phyloP scores from a whole-genome alignment of 64 coral and sea anemone genomes.

The Platygyra sinensis region DNA sequence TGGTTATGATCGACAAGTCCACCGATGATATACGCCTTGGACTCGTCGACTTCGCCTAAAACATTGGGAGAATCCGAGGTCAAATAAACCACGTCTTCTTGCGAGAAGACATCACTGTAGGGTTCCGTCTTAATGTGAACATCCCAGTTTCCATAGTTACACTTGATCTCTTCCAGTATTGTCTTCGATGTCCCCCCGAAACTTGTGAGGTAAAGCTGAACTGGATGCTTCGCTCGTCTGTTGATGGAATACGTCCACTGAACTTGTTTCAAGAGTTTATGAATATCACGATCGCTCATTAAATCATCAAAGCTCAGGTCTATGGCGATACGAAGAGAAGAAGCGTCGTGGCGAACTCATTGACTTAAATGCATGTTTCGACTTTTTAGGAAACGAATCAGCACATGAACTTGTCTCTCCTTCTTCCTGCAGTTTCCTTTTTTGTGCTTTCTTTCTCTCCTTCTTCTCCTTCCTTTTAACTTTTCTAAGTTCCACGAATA shows the following conservation, averaged over 20 bases:
- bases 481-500: conserved; percentile 75
- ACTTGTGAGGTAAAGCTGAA: conserved; percentile 91
- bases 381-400: not conserved
- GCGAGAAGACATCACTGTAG: conserved; percentile 70
- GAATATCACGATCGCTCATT: conserved; percentile 77
- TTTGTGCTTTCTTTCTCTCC: conserved; percentile 59
- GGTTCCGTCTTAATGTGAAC: conserved; percentile 68
- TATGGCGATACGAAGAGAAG: conserved; percentile 65
- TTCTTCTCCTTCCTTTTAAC: conserved; percentile 60
- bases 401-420: not conserved
- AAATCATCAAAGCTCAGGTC: conserved; percentile 87
- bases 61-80: conserved; percentile 92
- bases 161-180: conserved; percentile 51
- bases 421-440: conserved; percentile 46
- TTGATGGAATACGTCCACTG: conserved; percentile 78
- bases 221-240: conserved; percentile 59
- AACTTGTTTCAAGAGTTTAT: conserved; percentile 80
- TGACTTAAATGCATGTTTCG: conserved; percentile 35
- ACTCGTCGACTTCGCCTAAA: conserved; percentile 72
- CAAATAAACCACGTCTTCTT: conserved; percentile 85
- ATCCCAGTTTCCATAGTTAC: conserved; percentile 78
- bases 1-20: conserved; percentile 98
- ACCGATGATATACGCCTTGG: conserved; percentile 91
- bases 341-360: conserved; percentile 77
- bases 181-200: conserved; percentile 72